phyloP scores from a whole-genome alignment of 2,888 invertebrate genomes.

The Tipula vernalis region DNA sequence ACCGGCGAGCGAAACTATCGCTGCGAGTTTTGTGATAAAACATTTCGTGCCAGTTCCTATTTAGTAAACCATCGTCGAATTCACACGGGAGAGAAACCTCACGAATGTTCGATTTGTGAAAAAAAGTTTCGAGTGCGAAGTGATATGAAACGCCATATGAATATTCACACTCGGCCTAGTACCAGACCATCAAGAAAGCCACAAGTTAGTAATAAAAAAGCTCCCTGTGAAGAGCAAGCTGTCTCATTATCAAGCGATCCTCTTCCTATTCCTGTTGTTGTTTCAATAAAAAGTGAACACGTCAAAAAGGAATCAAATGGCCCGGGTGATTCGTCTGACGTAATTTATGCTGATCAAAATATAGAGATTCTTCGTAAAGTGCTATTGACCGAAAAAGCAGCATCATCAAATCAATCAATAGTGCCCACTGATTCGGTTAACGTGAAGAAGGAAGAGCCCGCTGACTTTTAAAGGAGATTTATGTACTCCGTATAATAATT shows the following conservation, averaged over 20 bases:
- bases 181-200: conserved; percentile 13
- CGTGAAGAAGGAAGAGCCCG: background rate
- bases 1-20: conserved; percentile 79
- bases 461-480: background rate
- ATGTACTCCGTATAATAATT: background rate
- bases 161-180: conserved; percentile 46
- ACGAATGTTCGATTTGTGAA: conserved; percentile 60
- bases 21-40: conserved; percentile 72
- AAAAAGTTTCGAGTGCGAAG: conserved; percentile 73
- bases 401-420: background rate
- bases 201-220: background rate
- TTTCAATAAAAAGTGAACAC: background rate
- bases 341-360: background rate
- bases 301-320: background rate
- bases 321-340: background rate
- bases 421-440: background rate
- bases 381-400: background rate
- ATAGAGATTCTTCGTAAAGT: background rate
- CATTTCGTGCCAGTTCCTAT: conserved; percentile 77
- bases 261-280: background rate
- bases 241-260: background rate
- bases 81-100: conserved; percentile 72
- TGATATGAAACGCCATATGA: conserved; percentile 69
- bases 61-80: conserved; percentile 71
- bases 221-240: background rate